A percentile compares a stretch with the other conserved stretches of the same genome.
These are phyloP conservation scores for Perizoma flavofasciatum DNA, from an alignment of 2,888 invertebrate species.

Conservation along the genomic window DNA sequence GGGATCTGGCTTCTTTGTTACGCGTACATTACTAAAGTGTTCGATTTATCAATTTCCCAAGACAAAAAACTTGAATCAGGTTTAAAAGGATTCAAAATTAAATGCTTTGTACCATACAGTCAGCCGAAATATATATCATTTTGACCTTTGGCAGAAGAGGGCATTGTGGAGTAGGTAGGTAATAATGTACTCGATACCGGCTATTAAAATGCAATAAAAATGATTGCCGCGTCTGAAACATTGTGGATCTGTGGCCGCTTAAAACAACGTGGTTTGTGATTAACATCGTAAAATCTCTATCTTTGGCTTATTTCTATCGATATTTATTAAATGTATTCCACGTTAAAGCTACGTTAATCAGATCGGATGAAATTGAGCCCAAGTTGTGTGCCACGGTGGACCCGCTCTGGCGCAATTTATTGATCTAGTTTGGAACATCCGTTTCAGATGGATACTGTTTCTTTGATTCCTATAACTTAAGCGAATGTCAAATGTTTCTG, in stretches of 20 bases:
- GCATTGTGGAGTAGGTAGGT: slow-evolving; percentile 42
- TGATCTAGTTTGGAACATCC: slow-evolving; percentile 31
- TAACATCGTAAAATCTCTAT: slow-evolving; percentile 1
- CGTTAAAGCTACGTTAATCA: background rate
- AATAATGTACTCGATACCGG: slow-evolving; percentile 45
- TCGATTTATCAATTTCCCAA: background rate
- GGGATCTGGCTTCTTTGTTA: background rate
- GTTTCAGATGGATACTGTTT: slow-evolving; percentile 29
- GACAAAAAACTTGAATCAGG: slow-evolving; percentile 18
- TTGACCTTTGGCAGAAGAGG: slow-evolving; percentile 49
- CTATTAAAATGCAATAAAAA: slow-evolving; percentile 58
- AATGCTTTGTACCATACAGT: slow-evolving; percentile 37
- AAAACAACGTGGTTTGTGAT: slow-evolving; percentile 18
- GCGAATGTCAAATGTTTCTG: slow-evolving; percentile 10
- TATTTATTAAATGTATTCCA: background rate
- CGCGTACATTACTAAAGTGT: background rate
- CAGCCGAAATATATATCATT: slow-evolving; percentile 45
- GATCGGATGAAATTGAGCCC: background rate
- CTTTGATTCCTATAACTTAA: slow-evolving; percentile 1
- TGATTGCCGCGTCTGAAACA: slow-evolving; percentile 48
- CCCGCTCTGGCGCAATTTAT: slow-evolving; percentile 2
- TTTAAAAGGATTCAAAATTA: slow-evolving; percentile 14
- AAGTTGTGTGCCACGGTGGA: background rate
- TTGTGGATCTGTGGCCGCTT: slow-evolving; percentile 31
- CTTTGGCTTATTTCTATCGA: background rate